phyloP scores from a whole-genome alignment of 2,797 vertebrate genomes.

The Varecia variegata region DNA sequence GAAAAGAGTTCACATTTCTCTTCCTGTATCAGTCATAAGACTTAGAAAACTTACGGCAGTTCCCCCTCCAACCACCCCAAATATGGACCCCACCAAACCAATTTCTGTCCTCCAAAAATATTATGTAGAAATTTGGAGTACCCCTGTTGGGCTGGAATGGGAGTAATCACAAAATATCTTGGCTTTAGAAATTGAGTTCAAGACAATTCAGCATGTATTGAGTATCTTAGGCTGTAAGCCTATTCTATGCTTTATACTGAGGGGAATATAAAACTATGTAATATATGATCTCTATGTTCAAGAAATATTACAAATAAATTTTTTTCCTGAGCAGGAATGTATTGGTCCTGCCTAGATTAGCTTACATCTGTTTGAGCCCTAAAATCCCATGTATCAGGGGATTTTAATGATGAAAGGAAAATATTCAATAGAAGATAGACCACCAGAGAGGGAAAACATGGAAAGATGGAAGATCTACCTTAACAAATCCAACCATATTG shows the following conservation, averaged over 20 bases:
- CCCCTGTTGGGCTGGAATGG: background rate
- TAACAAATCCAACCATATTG: background rate
- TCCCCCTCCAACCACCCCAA: background rate
- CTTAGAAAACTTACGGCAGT: background rate
- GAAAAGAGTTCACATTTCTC: background rate
- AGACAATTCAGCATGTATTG: background rate
- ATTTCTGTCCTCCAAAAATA: background rate
- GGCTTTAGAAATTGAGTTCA: conserved; percentile 38
- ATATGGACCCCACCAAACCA: background rate
- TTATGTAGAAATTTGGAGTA: background rate
- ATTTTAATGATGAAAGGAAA: conserved; percentile 41
- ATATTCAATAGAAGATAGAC: background rate
- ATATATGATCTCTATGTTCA: background rate
- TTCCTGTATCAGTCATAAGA: conserved; percentile 6
- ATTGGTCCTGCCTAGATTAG: background rate
- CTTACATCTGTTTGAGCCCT: background rate
- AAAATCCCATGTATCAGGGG: background rate
- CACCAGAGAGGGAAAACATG: background rate
- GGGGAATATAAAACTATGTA: background rate
- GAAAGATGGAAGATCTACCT: background rate
- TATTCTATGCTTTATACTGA: background rate
- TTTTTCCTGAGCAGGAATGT: background rate
- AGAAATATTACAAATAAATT: background rate
- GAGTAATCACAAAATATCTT: background rate
- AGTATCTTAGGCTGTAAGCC: background rate